phyloP scores from a whole-genome alignment of 2,888 invertebrate species.

The Epirrhoe tristata region DNA sequence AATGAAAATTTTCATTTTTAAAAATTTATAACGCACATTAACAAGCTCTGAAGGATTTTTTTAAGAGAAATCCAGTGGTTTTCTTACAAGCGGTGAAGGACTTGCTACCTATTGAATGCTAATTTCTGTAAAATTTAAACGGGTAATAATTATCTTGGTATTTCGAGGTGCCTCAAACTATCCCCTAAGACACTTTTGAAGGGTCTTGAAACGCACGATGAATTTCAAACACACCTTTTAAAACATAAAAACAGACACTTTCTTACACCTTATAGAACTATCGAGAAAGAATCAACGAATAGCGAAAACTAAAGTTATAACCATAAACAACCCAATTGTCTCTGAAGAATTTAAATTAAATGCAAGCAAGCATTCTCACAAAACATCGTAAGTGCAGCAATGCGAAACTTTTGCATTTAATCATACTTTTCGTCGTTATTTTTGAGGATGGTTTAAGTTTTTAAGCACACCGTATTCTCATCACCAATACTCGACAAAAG shows the following conservation, averaged over 20 bases:
- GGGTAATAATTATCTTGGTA: too few relatives aligned
- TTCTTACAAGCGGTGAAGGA: too few relatives aligned
- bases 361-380: slow-evolving; percentile 7
- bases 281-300: neutral
- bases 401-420: slow-evolving; percentile 48
- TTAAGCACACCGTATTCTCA: neutral
- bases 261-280: neutral
- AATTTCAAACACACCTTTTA: too few relatives aligned
- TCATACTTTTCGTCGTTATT: neutral
- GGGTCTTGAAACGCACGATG: too few relatives aligned
- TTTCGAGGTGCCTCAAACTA: too few relatives aligned
- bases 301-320: neutral
- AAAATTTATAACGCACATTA: too few relatives aligned
- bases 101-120: too few relatives aligned
- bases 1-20: too few relatives aligned
- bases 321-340: slow-evolving; percentile 3
- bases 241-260: neutral
- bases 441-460: neutral
- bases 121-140: too few relatives aligned
- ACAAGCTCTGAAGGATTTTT: too few relatives aligned
- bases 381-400: slow-evolving; percentile 23
- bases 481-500: neutral
- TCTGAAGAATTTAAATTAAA: slow-evolving; percentile 16
- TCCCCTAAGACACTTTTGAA: too few relatives aligned
- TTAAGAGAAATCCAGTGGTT: too few relatives aligned